Conservation (phyloP, 2,888 invertebrate species). For the Machimus atricapillus region DNA sequence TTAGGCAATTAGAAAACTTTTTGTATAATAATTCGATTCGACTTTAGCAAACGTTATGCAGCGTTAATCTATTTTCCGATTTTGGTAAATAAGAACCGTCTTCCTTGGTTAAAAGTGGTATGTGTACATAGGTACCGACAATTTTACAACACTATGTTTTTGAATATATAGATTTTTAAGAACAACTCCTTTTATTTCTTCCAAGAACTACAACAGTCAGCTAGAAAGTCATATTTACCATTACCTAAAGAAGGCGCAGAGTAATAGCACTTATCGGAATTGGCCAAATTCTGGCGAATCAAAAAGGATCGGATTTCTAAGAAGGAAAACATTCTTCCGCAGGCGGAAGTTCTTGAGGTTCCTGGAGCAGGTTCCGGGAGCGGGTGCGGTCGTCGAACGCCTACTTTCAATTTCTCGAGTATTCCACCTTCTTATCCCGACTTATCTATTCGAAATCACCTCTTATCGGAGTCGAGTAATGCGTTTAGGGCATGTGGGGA, state of each 20-base stretch:
- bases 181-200: not conserved
- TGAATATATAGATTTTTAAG: no score
- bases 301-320: not conserved
- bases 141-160: no score
- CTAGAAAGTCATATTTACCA: not conserved
- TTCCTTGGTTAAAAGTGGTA: no score
- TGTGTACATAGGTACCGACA: no score
- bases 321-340: not conserved
- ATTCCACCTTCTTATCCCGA: not conserved
- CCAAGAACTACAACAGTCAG: not conserved
- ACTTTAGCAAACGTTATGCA: no score
- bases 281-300: not conserved
- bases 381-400: not conserved
- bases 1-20: no score
- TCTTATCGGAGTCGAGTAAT: not conserved
- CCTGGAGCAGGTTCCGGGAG: not conserved
- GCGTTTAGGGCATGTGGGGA: not conserved
- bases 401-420: not conserved
- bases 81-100: no score
- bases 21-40: no score
- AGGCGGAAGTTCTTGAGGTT: not conserved
- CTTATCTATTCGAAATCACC: not conserved
- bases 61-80: no score
- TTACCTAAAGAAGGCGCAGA: not conserved
- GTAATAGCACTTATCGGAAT: not conserved